phyloP scores from a whole-genome alignment of 2,113 vertebrate species.

The Promerops cafer region DNA sequence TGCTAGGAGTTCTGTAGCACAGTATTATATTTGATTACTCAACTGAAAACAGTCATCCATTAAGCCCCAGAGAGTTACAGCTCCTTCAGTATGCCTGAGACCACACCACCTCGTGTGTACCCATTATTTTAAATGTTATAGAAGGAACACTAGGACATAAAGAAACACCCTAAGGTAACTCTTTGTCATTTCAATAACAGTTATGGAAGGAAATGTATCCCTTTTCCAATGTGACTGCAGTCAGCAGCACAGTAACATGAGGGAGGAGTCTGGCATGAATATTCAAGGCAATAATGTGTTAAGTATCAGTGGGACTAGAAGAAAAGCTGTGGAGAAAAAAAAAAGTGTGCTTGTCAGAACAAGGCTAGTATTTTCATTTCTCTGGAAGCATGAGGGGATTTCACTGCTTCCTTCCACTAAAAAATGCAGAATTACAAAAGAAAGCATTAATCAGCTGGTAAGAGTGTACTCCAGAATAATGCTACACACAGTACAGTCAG shows the following conservation, averaged over 20 bases:
- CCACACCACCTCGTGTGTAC: background rate
- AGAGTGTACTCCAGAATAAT: background rate
- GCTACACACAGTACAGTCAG: background rate
- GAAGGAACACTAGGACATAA: background rate
- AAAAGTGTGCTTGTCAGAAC: background rate
- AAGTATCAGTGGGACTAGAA: background rate
- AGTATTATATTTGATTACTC: conserved; percentile 55
- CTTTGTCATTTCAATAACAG: conserved; percentile 10
- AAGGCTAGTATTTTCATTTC: background rate
- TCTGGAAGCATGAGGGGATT: background rate
- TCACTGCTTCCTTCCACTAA: background rate
- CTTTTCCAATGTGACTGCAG: background rate
- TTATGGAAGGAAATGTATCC: background rate
- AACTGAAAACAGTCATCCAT: conserved; percentile 36
- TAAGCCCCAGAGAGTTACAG: background rate
- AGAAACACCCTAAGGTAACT: background rate
- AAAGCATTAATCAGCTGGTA: background rate
- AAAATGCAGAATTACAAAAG: background rate
- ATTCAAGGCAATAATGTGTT: background rate
- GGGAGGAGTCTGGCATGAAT: background rate
- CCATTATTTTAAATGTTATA: conserved; percentile 7
- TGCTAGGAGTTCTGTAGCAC: background rate
- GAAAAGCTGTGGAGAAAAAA: background rate
- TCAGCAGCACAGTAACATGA: background rate
- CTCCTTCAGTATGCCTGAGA: background rate